Evolutionary conservation across 2,797 vertebrate species (phyloP).

Genomic region (Trichosurus vulpecula): DNA sequence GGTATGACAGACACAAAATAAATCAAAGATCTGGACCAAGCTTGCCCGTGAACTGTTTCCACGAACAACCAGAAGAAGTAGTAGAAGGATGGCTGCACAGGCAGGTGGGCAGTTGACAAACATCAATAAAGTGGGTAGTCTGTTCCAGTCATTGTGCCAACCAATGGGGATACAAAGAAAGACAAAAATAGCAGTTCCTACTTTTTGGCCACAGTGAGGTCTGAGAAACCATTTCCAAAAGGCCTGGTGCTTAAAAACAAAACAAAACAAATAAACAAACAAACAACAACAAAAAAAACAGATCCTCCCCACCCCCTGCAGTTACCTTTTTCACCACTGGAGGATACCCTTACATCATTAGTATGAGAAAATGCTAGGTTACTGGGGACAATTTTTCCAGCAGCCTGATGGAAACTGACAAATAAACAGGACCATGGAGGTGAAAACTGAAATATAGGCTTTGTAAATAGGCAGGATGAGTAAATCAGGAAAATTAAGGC

Average conservation of each 20-base stretch:
- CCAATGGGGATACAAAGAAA: neutral
- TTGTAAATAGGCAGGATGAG: neutral
- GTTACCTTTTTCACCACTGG: neutral
- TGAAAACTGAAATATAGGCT: neutral
- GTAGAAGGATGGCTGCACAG: neutral
- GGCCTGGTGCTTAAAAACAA: neutral
- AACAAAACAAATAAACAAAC: neutral
- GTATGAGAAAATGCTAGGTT: neutral
- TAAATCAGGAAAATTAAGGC: neutral
- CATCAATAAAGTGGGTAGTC: neutral
- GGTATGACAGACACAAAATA: neutral
- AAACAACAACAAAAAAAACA: no score
- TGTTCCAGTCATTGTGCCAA: neutral
- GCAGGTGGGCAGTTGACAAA: neutral
- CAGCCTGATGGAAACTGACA: neutral
- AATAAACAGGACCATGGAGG: neutral
- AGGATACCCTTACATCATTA: neutral
- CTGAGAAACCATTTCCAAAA: neutral
- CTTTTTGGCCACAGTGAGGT: neutral
- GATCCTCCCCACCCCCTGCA: neutral
- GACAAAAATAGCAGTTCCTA: neutral
- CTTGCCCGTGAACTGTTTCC: neutral
- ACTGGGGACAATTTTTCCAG: neutral
- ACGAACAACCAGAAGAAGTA: neutral
- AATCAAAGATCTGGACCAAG: neutral